Evolutionary conservation across 2,113 vertebrate genomes (phyloP), one percentile per base, ranked within the genome.

Genomic region (Prietella phreatophila): DNA sequence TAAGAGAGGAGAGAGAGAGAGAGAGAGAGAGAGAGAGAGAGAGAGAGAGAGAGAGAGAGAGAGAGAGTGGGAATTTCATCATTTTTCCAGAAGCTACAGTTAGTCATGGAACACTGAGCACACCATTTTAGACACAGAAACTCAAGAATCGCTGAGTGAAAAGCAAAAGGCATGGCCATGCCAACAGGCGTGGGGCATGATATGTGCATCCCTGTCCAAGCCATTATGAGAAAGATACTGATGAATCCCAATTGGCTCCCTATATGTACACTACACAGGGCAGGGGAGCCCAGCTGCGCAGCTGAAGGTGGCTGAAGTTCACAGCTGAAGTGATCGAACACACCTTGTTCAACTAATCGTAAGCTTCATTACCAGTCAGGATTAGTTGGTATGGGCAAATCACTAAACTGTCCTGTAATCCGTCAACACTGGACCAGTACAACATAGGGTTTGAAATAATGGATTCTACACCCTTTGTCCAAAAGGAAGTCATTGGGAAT

Each of bases 61-160:
- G 84, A 60, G 27, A 76, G 42, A 65, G 36, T 76, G 75, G 60
- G 73, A 85, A 55, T 56, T 85, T 79, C 88, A 88, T 91, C 36
- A 89, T 86, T 71, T 85, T 55, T 85, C 86, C 47, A 55, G 71
- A 88, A 90, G 89, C 84, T 4, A 78, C 4, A 39, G 22, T 86
- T 90, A 90, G 30, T 88, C 85, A 75, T 65, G 84, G 83, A 78
- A 79, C 61, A 85, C 83, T 88, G 86, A 86, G 47, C 86, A 79
- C 33, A 25, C 83, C 69, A 87, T 88, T 88, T 88, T n/a, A 76
- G 79, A 86, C 58, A 83, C 47, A 86, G 56, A 27, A 63, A 60
- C 60, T 65, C 27, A 47, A 39, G 67, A 87, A 55, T 61, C 55
- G 55, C 81, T 83, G 87, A 82, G 80, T 89, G 85, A 89, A 88